Evolutionary conservation across 2,888 invertebrate genomes (phyloP), one percentile per base, ranked within the genome.

Genomic region (Tethea ocularis): DNA sequence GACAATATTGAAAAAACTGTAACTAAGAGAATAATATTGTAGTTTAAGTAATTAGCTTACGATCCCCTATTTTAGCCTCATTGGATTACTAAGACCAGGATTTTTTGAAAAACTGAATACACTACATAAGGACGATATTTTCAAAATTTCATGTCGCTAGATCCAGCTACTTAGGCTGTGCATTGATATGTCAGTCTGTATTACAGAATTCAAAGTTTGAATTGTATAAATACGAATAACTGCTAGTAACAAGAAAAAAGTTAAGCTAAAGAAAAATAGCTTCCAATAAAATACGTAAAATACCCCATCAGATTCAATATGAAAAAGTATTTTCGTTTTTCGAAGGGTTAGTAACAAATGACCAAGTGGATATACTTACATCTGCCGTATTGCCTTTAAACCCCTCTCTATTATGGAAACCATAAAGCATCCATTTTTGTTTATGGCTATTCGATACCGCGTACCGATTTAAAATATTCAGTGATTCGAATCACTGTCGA

Each of bases 331-430:
- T 20, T 20, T 41, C 41, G 41, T 17, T 20, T 62, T 51, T 51
- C 51, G 15, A 29, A 51, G 51, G n/a, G 17, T 57, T 57, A 13
- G 46, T 51, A 24, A 29, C 26, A 54, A 51, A 33, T 53, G 20
- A 2, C 13, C 57, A 55, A 55, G 33, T 51, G 6, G 24, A 6
- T 24, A n/a, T n/a, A n/a, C n/a, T n/a, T n/a, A 58, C 52, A 56
- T 29, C 46, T 58, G 56, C 51, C 51, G 53, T 56, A 58, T 59
- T 59, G 58, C 56, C 20, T 46, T 46, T 46, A 46, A 46, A 46
- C 41, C 41, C 41, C 41, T 8, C 1, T 17, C 1, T 46, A n/a
- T 41, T n/a, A 41, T 41, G 41, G 10, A 41, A 41, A n/a, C n/a
- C 24, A 26, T 26, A 26, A 26, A 46, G 7, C 20, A 20, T 46